A percentile compares a stretch with the other conserved stretches of the same genome.
Evolutionary conservation across 2,888 invertebrate species (phyloP).

Genomic region (Pomacea canaliculata): DNA sequence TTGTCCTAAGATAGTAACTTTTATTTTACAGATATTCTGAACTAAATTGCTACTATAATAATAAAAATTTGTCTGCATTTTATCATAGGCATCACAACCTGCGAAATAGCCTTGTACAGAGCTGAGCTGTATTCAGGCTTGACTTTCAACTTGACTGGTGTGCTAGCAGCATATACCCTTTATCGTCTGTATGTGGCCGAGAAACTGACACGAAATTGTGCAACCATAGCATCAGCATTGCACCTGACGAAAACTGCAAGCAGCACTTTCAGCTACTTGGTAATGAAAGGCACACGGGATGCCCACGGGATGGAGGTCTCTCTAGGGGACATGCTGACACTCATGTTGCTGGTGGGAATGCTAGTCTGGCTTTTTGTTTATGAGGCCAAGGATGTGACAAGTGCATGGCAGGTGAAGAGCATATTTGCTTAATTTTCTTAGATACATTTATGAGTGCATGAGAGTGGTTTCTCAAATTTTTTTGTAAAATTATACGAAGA

Average conservation of each 20-base stretch:
- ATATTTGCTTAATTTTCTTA: no score
- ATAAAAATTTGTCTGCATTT: neutral
- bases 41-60: no score
- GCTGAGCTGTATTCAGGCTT: conserved; percentile 48
- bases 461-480: no score
- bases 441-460: no score
- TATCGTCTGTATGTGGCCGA: conserved; percentile 54
- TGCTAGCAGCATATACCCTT: conserved; percentile 49
- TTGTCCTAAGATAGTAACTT: no score
- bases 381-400: conserved; percentile 36
- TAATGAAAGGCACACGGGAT: conserved; percentile 16
- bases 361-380: conserved; percentile 46
- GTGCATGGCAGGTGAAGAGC: conserved; percentile 33
- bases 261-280: conserved; percentile 41
- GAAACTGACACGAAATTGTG: conserved; percentile 40
- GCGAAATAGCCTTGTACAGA: conserved; percentile 52
- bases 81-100: conserved; percentile 50
- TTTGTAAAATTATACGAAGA: no score
- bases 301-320: conserved; percentile 28
- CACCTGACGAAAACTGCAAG: conserved; percentile 51
- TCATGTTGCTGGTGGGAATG: conserved; percentile 46
- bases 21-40: no score
- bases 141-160: conserved; percentile 47
- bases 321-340: conserved; percentile 22
- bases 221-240: conserved; percentile 46